A percentile compares a stretch with the other conserved stretches of the same genome.
phyloP scores from a whole-genome alignment of 2,888 invertebrate genomes.

The Hypolimnas misippus region DNA sequence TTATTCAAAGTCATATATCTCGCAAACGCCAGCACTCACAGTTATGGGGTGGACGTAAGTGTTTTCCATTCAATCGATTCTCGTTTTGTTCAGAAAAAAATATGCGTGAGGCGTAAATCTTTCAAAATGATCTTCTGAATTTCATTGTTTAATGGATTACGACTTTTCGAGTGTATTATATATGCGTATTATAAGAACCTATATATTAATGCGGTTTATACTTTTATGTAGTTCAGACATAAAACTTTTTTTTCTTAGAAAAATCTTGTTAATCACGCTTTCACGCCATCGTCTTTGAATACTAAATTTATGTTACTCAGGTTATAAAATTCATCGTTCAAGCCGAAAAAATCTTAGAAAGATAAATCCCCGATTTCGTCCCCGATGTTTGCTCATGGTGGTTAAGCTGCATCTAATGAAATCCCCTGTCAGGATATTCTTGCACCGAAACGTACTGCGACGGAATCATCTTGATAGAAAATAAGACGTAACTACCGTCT shows the following conservation, averaged over 20 bases:
- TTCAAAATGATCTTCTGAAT: not conserved
- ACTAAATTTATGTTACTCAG: not conserved
- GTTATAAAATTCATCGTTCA: conserved; percentile 62
- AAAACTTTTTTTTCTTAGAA: too few relatives aligned
- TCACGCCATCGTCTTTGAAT: not conserved
- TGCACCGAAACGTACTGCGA: conserved; percentile 65
- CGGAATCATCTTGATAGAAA: conserved; percentile 53
- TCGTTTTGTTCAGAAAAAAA: conserved; percentile 25
- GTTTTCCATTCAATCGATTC: conserved; percentile 59
- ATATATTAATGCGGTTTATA: too few relatives aligned
- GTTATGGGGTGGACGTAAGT: conserved; percentile 62
- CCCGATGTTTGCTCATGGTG: conserved; percentile 78
- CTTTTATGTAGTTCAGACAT: too few relatives aligned
- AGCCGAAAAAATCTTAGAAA: conserved; percentile 65
- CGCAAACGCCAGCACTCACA: conserved; percentile 65
- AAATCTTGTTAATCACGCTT: not conserved
- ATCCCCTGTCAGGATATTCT: conserved; percentile 79
- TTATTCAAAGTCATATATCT: conserved; percentile 76
- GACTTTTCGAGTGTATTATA: too few relatives aligned
- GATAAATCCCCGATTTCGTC: conserved; percentile 76
- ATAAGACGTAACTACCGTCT: not conserved
- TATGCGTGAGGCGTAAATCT: conserved; percentile 4
- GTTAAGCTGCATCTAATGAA: conserved; percentile 84
- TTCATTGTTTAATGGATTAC: not conserved
- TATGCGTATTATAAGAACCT: too few relatives aligned